Evolutionary conservation across 2,797 vertebrate species (phyloP).

Genomic region (Mallotus villosus): DNA sequence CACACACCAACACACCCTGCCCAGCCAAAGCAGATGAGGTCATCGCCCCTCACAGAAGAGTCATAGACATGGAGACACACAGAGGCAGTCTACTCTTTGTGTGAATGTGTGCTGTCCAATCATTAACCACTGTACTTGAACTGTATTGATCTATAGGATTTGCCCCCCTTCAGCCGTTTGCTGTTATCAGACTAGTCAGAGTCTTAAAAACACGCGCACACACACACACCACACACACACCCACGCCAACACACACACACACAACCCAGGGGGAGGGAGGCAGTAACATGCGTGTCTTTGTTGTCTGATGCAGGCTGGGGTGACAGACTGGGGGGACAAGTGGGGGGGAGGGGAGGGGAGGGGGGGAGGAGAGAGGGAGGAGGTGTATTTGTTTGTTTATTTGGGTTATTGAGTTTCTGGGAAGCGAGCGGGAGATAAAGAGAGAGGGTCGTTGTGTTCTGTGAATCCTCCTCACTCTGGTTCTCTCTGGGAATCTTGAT

Average conservation of each 20-base stretch:
- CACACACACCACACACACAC: neutral
- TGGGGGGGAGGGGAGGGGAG: too few relatives aligned
- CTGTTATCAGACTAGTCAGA: too few relatives aligned
- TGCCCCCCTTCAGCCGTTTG: too few relatives aligned
- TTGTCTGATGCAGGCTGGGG: conserved; percentile 9
- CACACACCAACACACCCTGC: neutral
- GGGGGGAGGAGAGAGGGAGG: too few relatives aligned
- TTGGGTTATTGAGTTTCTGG: conserved; percentile 9
- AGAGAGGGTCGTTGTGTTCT: neutral
- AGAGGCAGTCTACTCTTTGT: neutral
- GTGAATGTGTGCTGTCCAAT: too few relatives aligned
- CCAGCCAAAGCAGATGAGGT: conserved; percentile 11
- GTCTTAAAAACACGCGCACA: too few relatives aligned
- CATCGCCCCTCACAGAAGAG: conserved; percentile 14
- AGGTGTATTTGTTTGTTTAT: neutral
- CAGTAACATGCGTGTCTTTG: conserved; percentile 12
- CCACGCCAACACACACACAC: neutral
- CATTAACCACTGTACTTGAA: too few relatives aligned
- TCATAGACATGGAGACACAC: conserved; percentile 1
- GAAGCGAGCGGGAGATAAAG: neutral
- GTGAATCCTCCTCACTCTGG: too few relatives aligned
- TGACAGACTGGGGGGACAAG: conserved; percentile 1
- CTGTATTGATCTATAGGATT: too few relatives aligned
- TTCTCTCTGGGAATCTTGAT: too few relatives aligned
- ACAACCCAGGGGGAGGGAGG: neutral